These are phyloP conservation scores for Lacerta viridis DNA, from an alignment of 2,797 vertebrate genomes.

Conservation along the genomic window DNA sequence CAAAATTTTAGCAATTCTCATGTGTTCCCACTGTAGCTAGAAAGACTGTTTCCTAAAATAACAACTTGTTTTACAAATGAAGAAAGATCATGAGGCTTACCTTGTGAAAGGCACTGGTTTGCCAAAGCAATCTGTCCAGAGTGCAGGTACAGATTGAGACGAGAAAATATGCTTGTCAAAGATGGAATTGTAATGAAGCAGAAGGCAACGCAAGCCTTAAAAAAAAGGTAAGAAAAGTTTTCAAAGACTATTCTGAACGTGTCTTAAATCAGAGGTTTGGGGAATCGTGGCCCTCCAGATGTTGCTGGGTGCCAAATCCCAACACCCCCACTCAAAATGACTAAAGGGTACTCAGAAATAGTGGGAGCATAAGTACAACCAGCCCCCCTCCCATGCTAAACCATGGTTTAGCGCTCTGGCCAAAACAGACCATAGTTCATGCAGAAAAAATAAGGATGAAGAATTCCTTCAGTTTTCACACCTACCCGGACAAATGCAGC, in stretches of 20 bases:
- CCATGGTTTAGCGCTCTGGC: neutral
- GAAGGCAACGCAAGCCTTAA: slow-evolving; percentile 96
- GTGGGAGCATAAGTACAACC: neutral
- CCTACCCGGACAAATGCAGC: slow-evolving; percentile 96
- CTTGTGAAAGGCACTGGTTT: slow-evolving; percentile 98
- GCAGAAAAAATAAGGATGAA: neutral
- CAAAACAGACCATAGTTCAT: no score
- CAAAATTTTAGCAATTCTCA: slow-evolving; percentile 1
- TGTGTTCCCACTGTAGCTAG: neutral
- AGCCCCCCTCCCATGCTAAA: neutral
- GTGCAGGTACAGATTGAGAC: slow-evolving; percentile 93
- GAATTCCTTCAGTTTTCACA: slow-evolving; percentile 48
- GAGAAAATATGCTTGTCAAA: slow-evolving; percentile 91
- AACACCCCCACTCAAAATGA: neutral
- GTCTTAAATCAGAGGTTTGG: neutral
- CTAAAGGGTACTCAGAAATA: no score
- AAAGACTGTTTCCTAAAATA: neutral
- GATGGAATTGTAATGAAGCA: slow-evolving; percentile 99
- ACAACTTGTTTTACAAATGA: neutral
- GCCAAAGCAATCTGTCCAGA: slow-evolving; percentile 96
- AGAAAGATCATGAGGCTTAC: slow-evolving; percentile 77
- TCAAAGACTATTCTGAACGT: neutral
- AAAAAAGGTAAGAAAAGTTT: neutral
- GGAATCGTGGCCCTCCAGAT: neutral
- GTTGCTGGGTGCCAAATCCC: neutral